Base-by-base conservation (phyloP, 2,888 invertebrate genomes). In the Amphipoea lucens region DNA sequence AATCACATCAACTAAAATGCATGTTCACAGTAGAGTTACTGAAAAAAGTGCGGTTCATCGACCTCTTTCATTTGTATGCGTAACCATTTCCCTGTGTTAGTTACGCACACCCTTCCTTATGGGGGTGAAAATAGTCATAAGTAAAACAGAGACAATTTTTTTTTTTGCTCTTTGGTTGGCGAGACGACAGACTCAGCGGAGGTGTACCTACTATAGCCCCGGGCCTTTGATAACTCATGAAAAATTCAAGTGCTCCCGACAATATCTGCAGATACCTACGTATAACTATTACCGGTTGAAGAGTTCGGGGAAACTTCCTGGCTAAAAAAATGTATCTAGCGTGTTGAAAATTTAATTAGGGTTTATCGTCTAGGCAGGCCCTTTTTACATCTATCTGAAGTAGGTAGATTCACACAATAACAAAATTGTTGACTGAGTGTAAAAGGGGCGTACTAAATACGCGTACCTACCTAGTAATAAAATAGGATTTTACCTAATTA, bases 201-300 rank as follows among this genome's bases (percentile, higher is more conserved):
- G 90, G 89, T 90, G 90, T 88, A 85, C 40, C 40, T 40, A 23
- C 90, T 91, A 9, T 42, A 89, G 92, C 93, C 93, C 80, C 84
- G 79, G 92, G 94, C 93, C 93, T 95, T 95, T 95, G 94, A 94
- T 92, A 94, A 90, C 94, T 95, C 94, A 95, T 96, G 95, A 95
- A 96, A 96, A 93, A 96, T 95, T 94, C 95, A 95, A 94, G 92
- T 91, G 87, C 89, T 91, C 87, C 88, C 90, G 88, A 90, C 92
- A 91, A 92, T 91, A 92, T 91, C 90, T 89, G 85, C 80, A 77
- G 80, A 76, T 81, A 78, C 78, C 78, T 85, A 79, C 40, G 70
- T 76, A 81, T 75, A 79, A 74, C 54, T 76, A 81, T 54, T 57
- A 73, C 67, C 75, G 60, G n/a, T 29, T 75, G 45, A 78, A 83